Percentiles rank a stretch among this genome's conserved stretches.
phyloP scores from a whole-genome alignment of 2,113 vertebrate species.

The Poeciliopsis turrubarensis region DNA sequence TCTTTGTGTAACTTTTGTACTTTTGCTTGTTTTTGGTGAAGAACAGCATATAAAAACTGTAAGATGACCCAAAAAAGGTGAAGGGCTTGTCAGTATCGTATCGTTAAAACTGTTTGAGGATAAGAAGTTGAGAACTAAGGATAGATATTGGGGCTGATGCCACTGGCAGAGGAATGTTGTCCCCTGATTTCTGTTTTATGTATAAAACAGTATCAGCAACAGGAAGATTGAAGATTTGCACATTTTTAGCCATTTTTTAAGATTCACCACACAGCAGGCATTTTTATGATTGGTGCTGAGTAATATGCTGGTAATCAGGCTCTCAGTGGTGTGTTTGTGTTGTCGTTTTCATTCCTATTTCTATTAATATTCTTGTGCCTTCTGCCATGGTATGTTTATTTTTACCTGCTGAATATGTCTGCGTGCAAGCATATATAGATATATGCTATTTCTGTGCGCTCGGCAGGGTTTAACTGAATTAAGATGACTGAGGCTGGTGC shows the following conservation, averaged over 20 bases:
- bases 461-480: slow-evolving; percentile 71
- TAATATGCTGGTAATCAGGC: slow-evolving; percentile 3
- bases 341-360: not conserved
- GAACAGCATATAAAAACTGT: not conserved
- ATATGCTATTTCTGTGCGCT: slow-evolving; percentile 38
- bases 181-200: not conserved
- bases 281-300: not conserved
- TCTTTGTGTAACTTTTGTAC: not conserved
- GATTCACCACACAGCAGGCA: not conserved
- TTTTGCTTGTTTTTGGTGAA: not conserved
- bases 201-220: not conserved
- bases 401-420: slow-evolving; percentile 14
- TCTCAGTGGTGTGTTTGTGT: slow-evolving; percentile 1
- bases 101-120: not conserved
- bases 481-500: slow-evolving; percentile 72
- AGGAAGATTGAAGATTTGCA: not conserved
- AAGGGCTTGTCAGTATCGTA: not conserved
- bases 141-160: not conserved
- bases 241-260: not conserved
- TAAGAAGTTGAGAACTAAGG: not conserved
- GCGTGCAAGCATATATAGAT: slow-evolving; percentile 14
- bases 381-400: not conserved
- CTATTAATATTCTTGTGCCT: not conserved
- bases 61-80: not conserved
- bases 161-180: not conserved